Conservation (phyloP, 1,140 invertebrate species). For the Diorhabda carinulata region DNA sequence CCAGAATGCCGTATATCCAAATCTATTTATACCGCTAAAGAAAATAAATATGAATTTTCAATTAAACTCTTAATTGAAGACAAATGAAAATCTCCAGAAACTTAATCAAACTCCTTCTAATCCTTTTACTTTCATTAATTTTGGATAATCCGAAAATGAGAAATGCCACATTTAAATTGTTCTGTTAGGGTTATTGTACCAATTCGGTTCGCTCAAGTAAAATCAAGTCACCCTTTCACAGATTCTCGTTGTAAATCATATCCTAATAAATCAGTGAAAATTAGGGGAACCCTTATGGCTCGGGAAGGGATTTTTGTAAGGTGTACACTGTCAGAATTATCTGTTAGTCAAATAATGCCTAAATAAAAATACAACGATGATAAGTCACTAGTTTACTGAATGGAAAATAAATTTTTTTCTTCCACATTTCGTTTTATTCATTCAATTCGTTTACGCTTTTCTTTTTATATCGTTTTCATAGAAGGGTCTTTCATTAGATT, state of each 20-base stretch:
- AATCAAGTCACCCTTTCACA: constrained; percentile 1
- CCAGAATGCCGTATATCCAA: no score
- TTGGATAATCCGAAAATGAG: neutral
- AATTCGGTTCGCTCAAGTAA: neutral
- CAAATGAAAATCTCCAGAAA: neutral
- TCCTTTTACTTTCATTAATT: constrained; percentile 1
- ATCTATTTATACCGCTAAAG: neutral
- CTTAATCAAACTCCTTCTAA: constrained; percentile 1
- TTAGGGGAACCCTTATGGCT: neutral
- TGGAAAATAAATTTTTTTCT: no score
- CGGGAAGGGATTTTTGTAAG: no score
- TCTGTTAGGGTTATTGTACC: constrained; percentile 1
- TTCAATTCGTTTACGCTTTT: no score
- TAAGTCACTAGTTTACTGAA: no score
- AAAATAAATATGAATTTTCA: neutral
- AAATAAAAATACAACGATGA: no score
- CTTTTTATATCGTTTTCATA: no score
- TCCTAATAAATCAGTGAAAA: constrained; percentile 2
- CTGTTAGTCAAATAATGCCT: no score
- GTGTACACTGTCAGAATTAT: no score
- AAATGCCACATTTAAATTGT: constrained; percentile 2
- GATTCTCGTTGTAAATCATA: neutral
- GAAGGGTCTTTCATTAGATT: no score
- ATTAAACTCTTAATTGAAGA: neutral
- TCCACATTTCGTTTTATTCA: no score